A percentile compares a stretch with the other conserved stretches of the same genome.
Conservation (phyloP, 2,888 invertebrate genomes). For the Andrena marginata region DNA sequence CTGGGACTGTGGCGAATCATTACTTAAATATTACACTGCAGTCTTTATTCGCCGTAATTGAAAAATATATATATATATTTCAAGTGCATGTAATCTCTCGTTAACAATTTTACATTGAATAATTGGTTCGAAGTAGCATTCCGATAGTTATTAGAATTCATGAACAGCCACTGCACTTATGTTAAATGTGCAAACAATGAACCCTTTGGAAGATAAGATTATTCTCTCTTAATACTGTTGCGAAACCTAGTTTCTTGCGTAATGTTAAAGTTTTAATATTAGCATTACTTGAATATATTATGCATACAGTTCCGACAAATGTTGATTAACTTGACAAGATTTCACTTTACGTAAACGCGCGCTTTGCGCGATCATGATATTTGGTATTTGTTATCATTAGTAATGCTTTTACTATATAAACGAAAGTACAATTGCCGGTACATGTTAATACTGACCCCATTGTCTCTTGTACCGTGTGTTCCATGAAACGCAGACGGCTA, state of each 20-base stretch:
- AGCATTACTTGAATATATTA: conserved; percentile 14
- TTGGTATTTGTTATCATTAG: conserved; percentile 24
- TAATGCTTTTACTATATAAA: conserved; percentile 54
- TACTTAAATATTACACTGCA: conserved; percentile 30
- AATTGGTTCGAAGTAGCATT: conserved; percentile 24
- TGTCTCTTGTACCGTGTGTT: conserved; percentile 83
- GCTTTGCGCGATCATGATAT: conserved; percentile 20
- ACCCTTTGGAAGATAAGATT: conserved; percentile 62
- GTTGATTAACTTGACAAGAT: conserved; percentile 18
- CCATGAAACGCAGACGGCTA: conserved; percentile 87
- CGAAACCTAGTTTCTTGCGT: neutral
- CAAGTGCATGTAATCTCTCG: conserved; percentile 62
- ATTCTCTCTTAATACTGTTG: conserved; percentile 12
- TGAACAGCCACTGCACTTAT: conserved; percentile 63
- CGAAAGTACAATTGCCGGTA: conserved; percentile 54
- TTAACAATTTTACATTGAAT: conserved; percentile 29
- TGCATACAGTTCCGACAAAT: conserved; percentile 5
- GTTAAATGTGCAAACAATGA: conserved; percentile 59
- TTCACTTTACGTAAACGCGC: conserved; percentile 24
- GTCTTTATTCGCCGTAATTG: conserved; percentile 25
- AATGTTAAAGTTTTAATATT: conserved; percentile 11
- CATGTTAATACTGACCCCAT: conserved; percentile 76
- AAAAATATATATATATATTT: conserved; percentile 23
- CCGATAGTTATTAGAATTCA: conserved; percentile 11
- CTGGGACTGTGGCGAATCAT: conserved; percentile 56